Base-by-base conservation (phyloP, 1,140 invertebrate genomes). In the Caenorhabditis tropicalis region DNA sequence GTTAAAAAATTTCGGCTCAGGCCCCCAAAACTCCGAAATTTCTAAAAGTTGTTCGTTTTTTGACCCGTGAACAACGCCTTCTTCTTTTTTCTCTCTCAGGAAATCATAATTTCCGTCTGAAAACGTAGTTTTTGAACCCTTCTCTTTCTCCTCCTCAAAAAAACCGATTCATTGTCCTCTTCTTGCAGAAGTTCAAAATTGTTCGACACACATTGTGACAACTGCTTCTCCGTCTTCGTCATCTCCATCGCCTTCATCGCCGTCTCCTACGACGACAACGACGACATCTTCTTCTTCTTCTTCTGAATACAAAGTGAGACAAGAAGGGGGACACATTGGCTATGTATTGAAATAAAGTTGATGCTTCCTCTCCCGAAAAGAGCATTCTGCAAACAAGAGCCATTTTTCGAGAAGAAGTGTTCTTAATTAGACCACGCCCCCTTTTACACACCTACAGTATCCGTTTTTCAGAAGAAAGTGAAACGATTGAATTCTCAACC, bases 141-240 rank as follows among this genome's bases (percentile, higher is more conserved):
- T 6, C 15, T n/a, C 49, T 51, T 27, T 9, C 53, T 56, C 21
- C 21, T 27, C 53, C 19, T 21, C n/a, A 56, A 56, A 56, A 51
- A 16, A 51, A 15, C n/a, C 9, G 5, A 27, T 58, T 27, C 53
- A 16, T 29, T 29, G 7, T 7, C 10, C 10, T 36, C 31, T 36
- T 65, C 36, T 36, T 65, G 58, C 58, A 65, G 58, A 65, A 65
- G 58, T 65, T 65, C 58, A 65, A 65, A 65, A 65, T 65, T 65
- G 58, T 9, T 65, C 58, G 21, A 65, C 58, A 65, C 58, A 65
- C 58, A 65, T 65, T 65, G 58, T 65, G 58, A 65, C 58, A 65
- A 65, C 58, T 33, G n/a, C 31, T 33, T 33, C 33, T 65, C 33
- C 58, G 29, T 21, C 58, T 19, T 65, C 58, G 29, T 36, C 58